A percentile compares a stretch with the other conserved stretches of the same genome.
Conservation (phyloP, 2,797 vertebrate genomes). For the Leptoclinus maculatus region DNA sequence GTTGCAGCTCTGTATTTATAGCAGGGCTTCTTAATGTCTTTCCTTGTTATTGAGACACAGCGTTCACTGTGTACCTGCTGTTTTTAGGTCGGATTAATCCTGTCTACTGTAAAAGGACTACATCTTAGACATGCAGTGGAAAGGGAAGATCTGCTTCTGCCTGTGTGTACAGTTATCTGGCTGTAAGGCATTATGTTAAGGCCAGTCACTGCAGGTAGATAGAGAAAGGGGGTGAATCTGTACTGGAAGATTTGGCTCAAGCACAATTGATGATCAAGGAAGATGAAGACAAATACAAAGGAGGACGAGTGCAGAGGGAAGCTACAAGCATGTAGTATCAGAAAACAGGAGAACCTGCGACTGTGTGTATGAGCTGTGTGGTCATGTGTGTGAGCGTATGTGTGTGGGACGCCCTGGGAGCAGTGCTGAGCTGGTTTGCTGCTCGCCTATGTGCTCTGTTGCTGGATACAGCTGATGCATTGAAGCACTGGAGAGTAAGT, state of each 20-base stretch:
- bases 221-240: constrained; percentile 24
- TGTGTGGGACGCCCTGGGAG: constrained; percentile 67
- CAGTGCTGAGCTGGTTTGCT: constrained; percentile 73
- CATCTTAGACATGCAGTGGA: constrained; percentile 8
- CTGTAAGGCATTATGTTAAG: not conserved
- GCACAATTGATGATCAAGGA: constrained; percentile 22
- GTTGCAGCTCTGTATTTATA: constrained; percentile 68
- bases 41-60: constrained; percentile 59
- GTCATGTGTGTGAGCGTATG: constrained; percentile 22
- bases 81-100: constrained; percentile 61
- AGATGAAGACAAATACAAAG: constrained; percentile 45
- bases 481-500: constrained; percentile 71
- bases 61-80: constrained; percentile 60
- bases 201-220: constrained; percentile 26
- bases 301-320: constrained; percentile 2
- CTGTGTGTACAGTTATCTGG: not conserved
- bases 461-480: constrained; percentile 39
- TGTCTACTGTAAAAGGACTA: not conserved
- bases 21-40: constrained; percentile 70
- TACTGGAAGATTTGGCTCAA: constrained; percentile 38
- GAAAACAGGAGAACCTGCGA: not conserved
- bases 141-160: not conserved
- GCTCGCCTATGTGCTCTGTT: constrained; percentile 52
- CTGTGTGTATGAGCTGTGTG: not conserved
- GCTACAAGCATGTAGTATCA: not conserved